Conservation (phyloP, 2,888 invertebrate species). For the Andricus quercusramuli region DNA sequence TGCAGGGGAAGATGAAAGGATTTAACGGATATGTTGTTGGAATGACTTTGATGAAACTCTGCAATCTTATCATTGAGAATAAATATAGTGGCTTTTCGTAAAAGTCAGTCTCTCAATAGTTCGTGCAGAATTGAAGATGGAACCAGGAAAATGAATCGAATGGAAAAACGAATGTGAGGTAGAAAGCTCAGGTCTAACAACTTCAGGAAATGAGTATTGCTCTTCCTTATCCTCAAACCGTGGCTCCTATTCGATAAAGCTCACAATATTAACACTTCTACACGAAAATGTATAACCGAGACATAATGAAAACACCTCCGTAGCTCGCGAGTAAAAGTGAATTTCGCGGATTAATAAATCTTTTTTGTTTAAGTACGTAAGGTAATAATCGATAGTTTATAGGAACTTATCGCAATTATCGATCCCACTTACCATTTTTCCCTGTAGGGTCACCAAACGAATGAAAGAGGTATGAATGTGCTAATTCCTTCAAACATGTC, state of each 20-base stretch:
- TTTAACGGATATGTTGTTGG: neutral
- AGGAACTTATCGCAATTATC: conserved; percentile 54
- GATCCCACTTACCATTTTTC: conserved; percentile 48
- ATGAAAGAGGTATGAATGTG: conserved; percentile 69
- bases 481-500: conserved; percentile 49
- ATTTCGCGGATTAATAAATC: neutral
- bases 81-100: neutral
- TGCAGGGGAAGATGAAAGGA: conserved; percentile 3
- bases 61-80: neutral
- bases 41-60: conserved; percentile 1
- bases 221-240: conserved; percentile 31
- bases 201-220: conserved; percentile 29
- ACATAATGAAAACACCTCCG: neutral
- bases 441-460: conserved; percentile 58
- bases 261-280: conserved; percentile 37
- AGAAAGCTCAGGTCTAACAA: conserved; percentile 17
- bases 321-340: conserved; percentile 8
- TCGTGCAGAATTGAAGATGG: neutral
- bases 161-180: conserved; percentile 20
- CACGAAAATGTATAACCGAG: conserved; percentile 28
- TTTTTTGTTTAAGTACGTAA: neutral
- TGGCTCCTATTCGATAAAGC: conserved; percentile 33
- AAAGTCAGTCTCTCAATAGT: conserved; percentile 1
- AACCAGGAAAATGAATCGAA: conserved; percentile 19
- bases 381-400: conserved; percentile 63